A percentile compares a stretch with the other conserved stretches of the same genome.
Evolutionary conservation across 2,888 invertebrate genomes (phyloP).

Genomic region (Chymomyza fuscimana): DNA sequence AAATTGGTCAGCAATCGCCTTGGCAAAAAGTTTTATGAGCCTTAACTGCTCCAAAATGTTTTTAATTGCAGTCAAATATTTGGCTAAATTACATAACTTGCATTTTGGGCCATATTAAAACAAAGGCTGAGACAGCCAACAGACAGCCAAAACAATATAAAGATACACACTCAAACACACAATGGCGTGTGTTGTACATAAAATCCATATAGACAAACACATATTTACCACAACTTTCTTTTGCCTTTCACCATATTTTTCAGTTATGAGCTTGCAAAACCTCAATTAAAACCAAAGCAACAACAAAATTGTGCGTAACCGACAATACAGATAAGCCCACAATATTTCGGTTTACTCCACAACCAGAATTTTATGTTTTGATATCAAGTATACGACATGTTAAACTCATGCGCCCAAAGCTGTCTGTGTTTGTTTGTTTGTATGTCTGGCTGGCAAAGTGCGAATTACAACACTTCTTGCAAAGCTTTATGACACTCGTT

Average conservation of each 20-base stretch:
- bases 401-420: slow-evolving; percentile 31
- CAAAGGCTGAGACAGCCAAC: background rate
- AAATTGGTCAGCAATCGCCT: slow-evolving; percentile 39
- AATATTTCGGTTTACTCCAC: slow-evolving; percentile 11
- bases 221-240: background rate
- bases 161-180: slow-evolving; percentile 13
- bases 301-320: slow-evolving; percentile 12
- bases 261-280: slow-evolving; percentile 46
- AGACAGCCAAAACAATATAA: slow-evolving; percentile 13
- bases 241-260: slow-evolving; percentile 31
- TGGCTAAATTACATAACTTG: slow-evolving; percentile 47
- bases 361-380: slow-evolving; percentile 41
- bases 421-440: slow-evolving; percentile 22
- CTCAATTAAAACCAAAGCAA: slow-evolving; percentile 63
- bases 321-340: slow-evolving; percentile 7
- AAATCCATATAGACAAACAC: slow-evolving; percentile 5
- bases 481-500: slow-evolving; percentile 36
- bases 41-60: slow-evolving; percentile 41
- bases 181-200: slow-evolving; percentile 22
- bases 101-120: slow-evolving; percentile 22
- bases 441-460: slow-evolving; percentile 48
- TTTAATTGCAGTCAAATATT: slow-evolving; percentile 59
- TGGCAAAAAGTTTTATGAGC: slow-evolving; percentile 29
- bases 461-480: slow-evolving; percentile 63
- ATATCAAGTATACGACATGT: slow-evolving; percentile 59